Base-by-base conservation (phyloP, 2,888 invertebrate species). In the Paralinhomoeus sp. region DNA sequence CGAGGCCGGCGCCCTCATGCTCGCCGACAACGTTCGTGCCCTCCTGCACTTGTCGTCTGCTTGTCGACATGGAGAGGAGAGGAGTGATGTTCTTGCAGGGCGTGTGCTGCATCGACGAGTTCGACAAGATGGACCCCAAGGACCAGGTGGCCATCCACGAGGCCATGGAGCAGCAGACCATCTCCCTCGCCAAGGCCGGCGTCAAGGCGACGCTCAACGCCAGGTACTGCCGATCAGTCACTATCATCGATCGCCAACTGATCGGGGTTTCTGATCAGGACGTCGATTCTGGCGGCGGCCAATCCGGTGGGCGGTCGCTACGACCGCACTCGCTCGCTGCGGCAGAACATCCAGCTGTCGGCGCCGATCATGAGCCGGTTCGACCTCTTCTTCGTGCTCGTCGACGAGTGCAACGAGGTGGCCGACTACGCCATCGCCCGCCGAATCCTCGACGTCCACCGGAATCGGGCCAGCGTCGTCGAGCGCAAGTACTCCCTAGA, bases 161-260 rank as follows among this genome's bases (percentile, higher is more conserved):
- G 68, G 97, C 97, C 3, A 97, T 97, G 97, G 97, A 97, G 70
- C 97, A 99, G 61, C 97, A 97, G 67, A 99, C 97, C 0, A 99
- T 97, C 54, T 89, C 91, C 0, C 73, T 97, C 46, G 91, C 97
- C 0, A 97, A 97, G 72, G 83, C 69, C 46, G 69, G 70, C 18
- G 67, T 70, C 31, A 63, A 63, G 57, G 65, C n/a, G 64, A 51
- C 38, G 7, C 20, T 17, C 12, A 13, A n/a, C 20, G 13, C 20
- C 12, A 17, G 15, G 37, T 17, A n/a, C 18, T 13, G 21, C 22
- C n/a, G n/a, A n/a, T n/a, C n/a, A n/a, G n/a, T n/a, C n/a, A n/a
- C n/a, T n/a, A n/a, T n/a, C n/a, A n/a, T n/a, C n/a, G n/a, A n/a
- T n/a, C n/a, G n/a, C n/a, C n/a, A n/a, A n/a, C n/a, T n/a, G n/a